Percentiles rank a stretch among this genome's conserved stretches.
Conservation (phyloP, 2,113 vertebrate species). For the Accipiter cooperii region DNA sequence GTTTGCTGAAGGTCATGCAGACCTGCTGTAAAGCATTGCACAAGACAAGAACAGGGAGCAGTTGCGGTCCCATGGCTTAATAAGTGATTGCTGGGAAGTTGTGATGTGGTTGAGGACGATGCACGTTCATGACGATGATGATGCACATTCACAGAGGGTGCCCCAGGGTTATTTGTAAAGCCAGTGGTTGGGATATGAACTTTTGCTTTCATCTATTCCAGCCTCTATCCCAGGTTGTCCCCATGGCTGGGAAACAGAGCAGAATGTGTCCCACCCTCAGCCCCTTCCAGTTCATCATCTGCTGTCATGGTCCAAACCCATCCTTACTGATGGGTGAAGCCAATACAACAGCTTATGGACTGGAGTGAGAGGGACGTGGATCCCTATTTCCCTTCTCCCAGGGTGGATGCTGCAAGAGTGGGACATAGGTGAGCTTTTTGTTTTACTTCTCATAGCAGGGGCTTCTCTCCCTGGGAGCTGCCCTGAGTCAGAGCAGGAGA, state of each 20-base stretch:
- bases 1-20: background rate
- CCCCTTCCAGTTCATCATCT: background rate
- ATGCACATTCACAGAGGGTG: background rate
- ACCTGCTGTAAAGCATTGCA: background rate
- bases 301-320: background rate
- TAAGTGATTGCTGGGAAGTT: background rate
- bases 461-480: background rate
- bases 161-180: background rate
- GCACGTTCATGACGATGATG: background rate
- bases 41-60: background rate
- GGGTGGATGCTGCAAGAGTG: background rate
- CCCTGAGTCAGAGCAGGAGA: background rate
- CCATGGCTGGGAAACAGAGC: background rate
- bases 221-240: background rate
- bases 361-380: background rate
- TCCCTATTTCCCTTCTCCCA: background rate
- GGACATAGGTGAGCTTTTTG: background rate
- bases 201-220: background rate
- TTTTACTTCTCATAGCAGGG: background rate
- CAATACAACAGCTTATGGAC: background rate
- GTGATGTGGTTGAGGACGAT: background rate
- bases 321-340: background rate
- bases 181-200: background rate
- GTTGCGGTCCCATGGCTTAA: accelerated
- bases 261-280: background rate